Conservation (phyloP, 2,888 invertebrate genomes). For the Nomada ferruginata region DNA sequence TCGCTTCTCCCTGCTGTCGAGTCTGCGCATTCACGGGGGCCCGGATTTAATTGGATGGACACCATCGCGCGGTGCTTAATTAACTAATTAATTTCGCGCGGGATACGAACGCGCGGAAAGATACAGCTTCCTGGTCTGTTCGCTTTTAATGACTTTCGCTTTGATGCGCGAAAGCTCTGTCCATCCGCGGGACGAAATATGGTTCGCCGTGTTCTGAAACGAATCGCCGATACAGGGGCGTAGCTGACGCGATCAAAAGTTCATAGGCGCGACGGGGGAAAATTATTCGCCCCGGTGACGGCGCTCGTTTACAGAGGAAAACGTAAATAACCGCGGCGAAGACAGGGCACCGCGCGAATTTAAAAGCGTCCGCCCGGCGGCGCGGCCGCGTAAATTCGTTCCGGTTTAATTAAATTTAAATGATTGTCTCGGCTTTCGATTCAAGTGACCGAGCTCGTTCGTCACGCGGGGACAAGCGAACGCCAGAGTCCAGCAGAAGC, state of each 20-base stretch:
- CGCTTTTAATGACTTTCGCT: slow-evolving; percentile 53
- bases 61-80: slow-evolving; percentile 80
- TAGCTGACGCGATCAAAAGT: not conserved
- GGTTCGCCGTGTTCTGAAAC: not conserved
- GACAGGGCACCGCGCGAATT: slow-evolving; percentile 46
- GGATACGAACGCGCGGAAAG: slow-evolving; percentile 73
- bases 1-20: slow-evolving; percentile 73
- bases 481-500: slow-evolving; percentile 43
- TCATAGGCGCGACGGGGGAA: not conserved
- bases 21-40: slow-evolving; percentile 71
- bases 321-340: slow-evolving; percentile 49
- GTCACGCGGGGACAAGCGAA: slow-evolving; percentile 51
- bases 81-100: slow-evolving; percentile 83
- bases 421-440: slow-evolving; percentile 63
- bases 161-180: slow-evolving; percentile 7
- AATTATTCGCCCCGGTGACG: not conserved
- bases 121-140: slow-evolving; percentile 55
- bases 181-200: not conserved
- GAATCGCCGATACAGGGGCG: too few species aligned
- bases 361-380: slow-evolving; percentile 45
- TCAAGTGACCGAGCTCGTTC: slow-evolving; percentile 57
- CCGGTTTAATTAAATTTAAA: slow-evolving; percentile 64
- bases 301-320: slow-evolving; percentile 26
- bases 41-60: slow-evolving; percentile 83
- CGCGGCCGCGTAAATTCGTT: slow-evolving; percentile 56